phyloP scores from a whole-genome alignment of 2,113 vertebrate species.

The Sialia sialis region DNA sequence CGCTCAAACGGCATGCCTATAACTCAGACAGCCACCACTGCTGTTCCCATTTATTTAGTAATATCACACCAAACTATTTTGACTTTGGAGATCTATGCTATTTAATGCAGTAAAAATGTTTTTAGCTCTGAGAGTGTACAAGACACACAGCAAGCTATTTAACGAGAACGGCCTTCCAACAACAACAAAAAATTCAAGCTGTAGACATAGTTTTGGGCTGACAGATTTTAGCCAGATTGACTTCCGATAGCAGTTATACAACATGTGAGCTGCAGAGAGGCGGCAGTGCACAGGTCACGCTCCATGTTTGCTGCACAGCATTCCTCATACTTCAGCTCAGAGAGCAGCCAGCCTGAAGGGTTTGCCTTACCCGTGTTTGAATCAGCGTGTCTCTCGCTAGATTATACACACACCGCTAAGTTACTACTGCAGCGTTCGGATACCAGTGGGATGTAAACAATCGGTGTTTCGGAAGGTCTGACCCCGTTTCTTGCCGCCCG shows the following conservation, averaged over 20 bases:
- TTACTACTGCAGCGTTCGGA: background rate
- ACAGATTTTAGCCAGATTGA: background rate
- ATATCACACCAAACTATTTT: background rate
- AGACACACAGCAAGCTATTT: background rate
- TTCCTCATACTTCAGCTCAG: background rate
- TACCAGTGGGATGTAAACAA: background rate
- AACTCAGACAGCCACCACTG: background rate
- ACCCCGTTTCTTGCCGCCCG: background rate
- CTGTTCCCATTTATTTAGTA: background rate
- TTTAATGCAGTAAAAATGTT: background rate
- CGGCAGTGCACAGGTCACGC: background rate
- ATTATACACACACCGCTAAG: background rate
- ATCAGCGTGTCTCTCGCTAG: accelerated
- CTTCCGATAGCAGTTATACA: slow-evolving; percentile 21
- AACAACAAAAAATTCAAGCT: background rate
- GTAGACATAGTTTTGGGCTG: background rate
- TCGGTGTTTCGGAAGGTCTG: accelerated
- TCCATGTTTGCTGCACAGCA: background rate
- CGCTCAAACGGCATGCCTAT: background rate
- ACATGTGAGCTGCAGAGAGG: background rate
- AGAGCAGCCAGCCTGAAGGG: background rate
- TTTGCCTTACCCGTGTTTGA: background rate
- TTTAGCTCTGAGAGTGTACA: background rate
- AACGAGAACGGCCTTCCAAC: background rate
- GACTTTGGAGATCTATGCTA: background rate